A percentile compares a stretch with the other conserved stretches of the same genome.
These are phyloP conservation scores for Protaetia brevitarsis DNA, from an alignment of 1,140 invertebrate genomes.

Conservation along the genomic window DNA sequence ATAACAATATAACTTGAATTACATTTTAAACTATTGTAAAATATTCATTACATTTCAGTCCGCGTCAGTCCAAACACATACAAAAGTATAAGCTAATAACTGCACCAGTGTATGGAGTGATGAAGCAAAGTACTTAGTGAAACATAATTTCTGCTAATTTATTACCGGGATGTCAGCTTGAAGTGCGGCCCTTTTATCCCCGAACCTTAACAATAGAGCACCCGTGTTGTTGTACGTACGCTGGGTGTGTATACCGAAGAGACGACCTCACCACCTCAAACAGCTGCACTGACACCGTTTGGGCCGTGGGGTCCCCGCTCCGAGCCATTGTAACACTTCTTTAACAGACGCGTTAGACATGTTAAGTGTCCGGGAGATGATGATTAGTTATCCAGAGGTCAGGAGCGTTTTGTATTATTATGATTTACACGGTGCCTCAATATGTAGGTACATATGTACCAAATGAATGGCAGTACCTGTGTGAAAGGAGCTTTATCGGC, in stretches of 20 bases:
- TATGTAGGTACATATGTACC: not conserved
- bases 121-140: constrained; percentile 10
- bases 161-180: constrained; percentile 20
- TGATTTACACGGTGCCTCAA: constrained; percentile 18
- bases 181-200: constrained; percentile 15
- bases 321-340: constrained; percentile 17
- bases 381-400: constrained; percentile 20
- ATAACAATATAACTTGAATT: no score
- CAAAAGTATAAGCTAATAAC: no score
- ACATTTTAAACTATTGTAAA: no score
- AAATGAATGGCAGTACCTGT: no score
- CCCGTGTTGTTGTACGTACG: not conserved
- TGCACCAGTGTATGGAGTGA: no score
- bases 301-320: constrained; percentile 1
- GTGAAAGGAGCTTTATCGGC: not conserved
- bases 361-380: constrained; percentile 19
- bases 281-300: constrained; percentile 7
- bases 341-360: constrained; percentile 19
- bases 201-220: constrained; percentile 4
- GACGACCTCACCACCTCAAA: constrained; percentile 7
- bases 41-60: no score
- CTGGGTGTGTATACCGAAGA: not conserved
- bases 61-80: no score
- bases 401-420: constrained; percentile 9
- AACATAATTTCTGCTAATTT: constrained; percentile 24